phyloP scores from a whole-genome alignment of 2,113 vertebrate genomes.

The Leiothrix lutea region DNA sequence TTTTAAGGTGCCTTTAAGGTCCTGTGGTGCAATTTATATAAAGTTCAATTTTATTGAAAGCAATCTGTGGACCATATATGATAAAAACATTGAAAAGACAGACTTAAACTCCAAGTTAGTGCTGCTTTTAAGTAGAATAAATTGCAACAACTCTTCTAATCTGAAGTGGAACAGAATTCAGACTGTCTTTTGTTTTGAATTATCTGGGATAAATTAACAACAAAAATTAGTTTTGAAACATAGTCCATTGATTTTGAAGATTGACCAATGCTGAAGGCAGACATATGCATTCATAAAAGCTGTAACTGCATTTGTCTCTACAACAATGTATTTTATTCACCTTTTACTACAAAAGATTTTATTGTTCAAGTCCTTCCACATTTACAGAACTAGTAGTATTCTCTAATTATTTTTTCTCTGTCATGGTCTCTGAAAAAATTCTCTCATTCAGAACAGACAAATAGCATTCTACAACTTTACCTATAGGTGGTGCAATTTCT shows the following conservation, averaged over 20 bases:
- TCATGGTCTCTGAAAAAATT: not conserved
- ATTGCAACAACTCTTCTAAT: not conserved
- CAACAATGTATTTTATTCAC: not conserved
- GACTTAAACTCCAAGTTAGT: not conserved
- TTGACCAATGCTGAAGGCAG: slow-evolving; percentile 55
- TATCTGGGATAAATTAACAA: not conserved
- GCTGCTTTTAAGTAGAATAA: not conserved
- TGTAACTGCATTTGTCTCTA: slow-evolving; percentile 49
- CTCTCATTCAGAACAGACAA: not conserved
- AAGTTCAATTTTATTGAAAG: not conserved
- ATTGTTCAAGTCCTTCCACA: not conserved
- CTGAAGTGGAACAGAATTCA: not conserved
- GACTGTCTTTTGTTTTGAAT: not conserved
- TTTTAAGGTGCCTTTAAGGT: not conserved
- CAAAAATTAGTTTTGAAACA: not conserved
- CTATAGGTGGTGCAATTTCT: slow-evolving; percentile 68
- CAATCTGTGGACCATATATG: not conserved
- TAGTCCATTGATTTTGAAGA: not conserved
- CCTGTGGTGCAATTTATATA: not conserved
- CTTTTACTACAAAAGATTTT: not conserved
- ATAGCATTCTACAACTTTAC: slow-evolving; percentile 22
- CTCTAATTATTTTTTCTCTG: not conserved
- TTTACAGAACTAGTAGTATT: not conserved
- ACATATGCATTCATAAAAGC: slow-evolving; percentile 7
- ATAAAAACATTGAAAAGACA: not conserved